Conservation (phyloP, 2,113 vertebrate species). For the Sebastes schlegelii region DNA sequence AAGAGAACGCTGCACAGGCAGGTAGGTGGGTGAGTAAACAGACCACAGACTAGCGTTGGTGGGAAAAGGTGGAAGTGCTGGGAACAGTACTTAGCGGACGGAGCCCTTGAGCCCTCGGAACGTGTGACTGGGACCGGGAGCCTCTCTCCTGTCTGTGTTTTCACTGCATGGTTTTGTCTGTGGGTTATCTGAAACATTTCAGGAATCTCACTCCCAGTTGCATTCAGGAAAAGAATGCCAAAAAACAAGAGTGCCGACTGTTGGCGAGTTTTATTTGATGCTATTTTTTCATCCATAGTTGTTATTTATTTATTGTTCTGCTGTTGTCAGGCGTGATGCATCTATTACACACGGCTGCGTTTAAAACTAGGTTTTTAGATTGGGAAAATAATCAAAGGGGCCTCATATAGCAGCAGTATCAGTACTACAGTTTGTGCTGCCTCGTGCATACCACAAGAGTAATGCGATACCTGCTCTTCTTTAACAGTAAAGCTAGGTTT, state of each 20-base stretch:
- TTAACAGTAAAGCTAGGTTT: slow-evolving; percentile 38
- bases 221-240: slow-evolving; percentile 48
- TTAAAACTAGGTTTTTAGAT: neutral
- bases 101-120: slow-evolving; percentile 66
- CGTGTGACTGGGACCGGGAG: slow-evolving; percentile 73
- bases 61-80: slow-evolving; percentile 63
- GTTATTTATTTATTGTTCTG: slow-evolving; percentile 1
- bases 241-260: slow-evolving; percentile 36
- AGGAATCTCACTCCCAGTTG: slow-evolving; percentile 76
- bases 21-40: slow-evolving; percentile 23
- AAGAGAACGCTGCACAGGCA: slow-evolving; percentile 18
- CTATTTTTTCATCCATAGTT: neutral
- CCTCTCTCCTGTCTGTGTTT: slow-evolving; percentile 81
- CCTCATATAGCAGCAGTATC: neutral
- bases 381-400: neutral
- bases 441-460: slow-evolving; percentile 33
- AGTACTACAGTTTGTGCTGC: slow-evolving; percentile 1
- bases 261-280: slow-evolving; percentile 5
- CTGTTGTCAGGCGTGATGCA: neutral
- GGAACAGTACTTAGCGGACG: slow-evolving; percentile 42
- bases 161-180: slow-evolving; percentile 82
- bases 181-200: slow-evolving; percentile 82
- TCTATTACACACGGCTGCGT: neutral
- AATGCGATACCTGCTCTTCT: slow-evolving; percentile 33
- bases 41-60: slow-evolving; percentile 34